Evolutionary conservation across 2,888 invertebrate genomes (phyloP), one percentile per base, ranked within the genome.

Genomic region (Kuschelorhynchus macadamiae): DNA sequence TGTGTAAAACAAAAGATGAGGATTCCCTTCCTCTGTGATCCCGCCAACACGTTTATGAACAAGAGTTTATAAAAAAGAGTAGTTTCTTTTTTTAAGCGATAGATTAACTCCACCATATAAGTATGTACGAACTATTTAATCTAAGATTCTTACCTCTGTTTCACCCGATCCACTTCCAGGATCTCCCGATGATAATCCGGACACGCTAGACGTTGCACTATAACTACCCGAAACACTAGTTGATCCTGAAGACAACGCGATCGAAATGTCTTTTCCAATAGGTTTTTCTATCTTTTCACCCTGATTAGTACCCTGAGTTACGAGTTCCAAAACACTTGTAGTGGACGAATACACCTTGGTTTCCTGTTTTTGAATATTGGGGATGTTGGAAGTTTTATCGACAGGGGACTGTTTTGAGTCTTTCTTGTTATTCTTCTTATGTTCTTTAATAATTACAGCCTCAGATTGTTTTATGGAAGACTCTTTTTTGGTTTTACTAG

Each of bases 131-230:
- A n/a, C n/a, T n/a, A n/a, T n/a, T n/a, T n/a, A n/a, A n/a, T n/a
- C n/a, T n/a, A n/a, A 9, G 14, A 32, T 39, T 44, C 56, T 46
- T 68, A 68, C 68, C 68, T 68, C 68, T 53, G 63, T 68, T 30
- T 68, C 68, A 39, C 30, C 25, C 1, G 42, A 50, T 44, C 46
- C 57, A 12, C 39, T 30, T 16, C 47, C 50, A 33, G 33, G 44
- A 20, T 62, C 56, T 8, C 49, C 50, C 17, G 66, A 60, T 14
- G 41, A 50, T 9, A 16, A 56, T 11, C 42, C 56, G 14, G 50
- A 42, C 14, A 41, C 41, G 21, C 56, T 56, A 9, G 44, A 42
- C 2, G 49, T 56, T 12, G 44, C 50, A 52, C 56, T 49, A 44
- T 18, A 49, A 25, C 50, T 57, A n/a, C 39, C 39, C 18, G 66